Base-by-base conservation (phyloP, 2,888 invertebrate species). In the Metellina segmentata region DNA sequence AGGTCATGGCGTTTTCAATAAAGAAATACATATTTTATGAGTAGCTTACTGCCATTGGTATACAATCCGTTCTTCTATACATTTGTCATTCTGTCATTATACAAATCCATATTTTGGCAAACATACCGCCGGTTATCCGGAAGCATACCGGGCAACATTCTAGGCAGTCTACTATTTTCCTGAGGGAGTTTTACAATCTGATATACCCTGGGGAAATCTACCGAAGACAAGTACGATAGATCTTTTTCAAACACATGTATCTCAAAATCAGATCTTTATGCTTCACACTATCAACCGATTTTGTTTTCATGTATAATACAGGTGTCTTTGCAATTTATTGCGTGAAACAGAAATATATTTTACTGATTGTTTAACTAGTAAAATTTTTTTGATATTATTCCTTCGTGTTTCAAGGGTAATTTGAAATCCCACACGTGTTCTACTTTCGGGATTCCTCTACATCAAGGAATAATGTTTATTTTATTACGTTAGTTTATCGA, bases 201-300 rank as follows among this genome's bases (percentile, higher is more conserved):
- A 81, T 92, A 81, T n/a, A 87, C 74, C 61, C 83, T 81, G 72
- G 48, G 16, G 53, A 72, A 53, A n/a, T 52, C 0, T 95, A 98
- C 94, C 95, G 96, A 94, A 98, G 98, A 70, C 97, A 98, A 94
- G 98, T 98, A 96, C 98, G 99, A 95, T 97, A 98, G 95, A 95
- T 99, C 92, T 98, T 98, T 95, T 99, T 98, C 94, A 97, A 97
- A 93, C 98, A 97, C 94, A 98, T 98, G 97, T 98, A 98, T n/a
- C n/a, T n/a, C n/a, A n/a, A n/a, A n/a, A n/a, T 95, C 96, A 34
- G 34, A 34, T 34, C 34, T 34, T 34, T 34, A 34, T 34, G 34
- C 34, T 34, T 34, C 4, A 34, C 4, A 34, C 1, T 34, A 34
- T 34, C 34, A 34, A 34, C 1, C 34, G 34, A 34, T 34, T 34